Evolutionary conservation across 2,113 vertebrate species (phyloP).

Genomic region (Tamias sibiricus): DNA sequence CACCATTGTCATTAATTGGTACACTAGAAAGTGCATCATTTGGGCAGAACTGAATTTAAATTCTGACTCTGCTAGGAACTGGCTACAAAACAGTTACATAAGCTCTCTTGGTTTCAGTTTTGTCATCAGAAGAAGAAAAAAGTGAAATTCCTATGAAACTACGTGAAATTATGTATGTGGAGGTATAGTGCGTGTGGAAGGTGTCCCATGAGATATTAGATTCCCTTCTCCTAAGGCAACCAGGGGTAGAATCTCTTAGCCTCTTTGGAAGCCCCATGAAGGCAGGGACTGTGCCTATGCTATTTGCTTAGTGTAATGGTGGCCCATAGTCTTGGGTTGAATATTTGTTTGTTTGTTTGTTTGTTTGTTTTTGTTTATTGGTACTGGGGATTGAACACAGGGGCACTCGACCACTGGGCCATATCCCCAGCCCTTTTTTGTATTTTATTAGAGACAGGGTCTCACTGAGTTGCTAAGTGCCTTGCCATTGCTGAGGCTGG

Average conservation of each 20-base stretch:
- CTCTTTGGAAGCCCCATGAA: background rate
- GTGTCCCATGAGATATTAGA: background rate
- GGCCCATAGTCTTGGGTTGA: background rate
- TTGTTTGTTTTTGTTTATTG: too few species aligned
- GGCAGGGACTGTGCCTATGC: background rate
- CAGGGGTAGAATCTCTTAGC: background rate
- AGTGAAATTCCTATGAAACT: background rate
- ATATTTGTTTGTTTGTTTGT: too few species aligned
- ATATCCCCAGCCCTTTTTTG: too few species aligned
- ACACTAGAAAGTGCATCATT: background rate
- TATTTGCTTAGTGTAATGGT: background rate
- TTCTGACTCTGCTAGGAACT: background rate
- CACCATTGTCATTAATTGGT: background rate
- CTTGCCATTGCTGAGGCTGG: too few species aligned
- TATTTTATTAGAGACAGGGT: too few species aligned
- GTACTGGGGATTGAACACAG: too few species aligned
- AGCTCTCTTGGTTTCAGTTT: background rate
- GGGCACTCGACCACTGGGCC: too few species aligned
- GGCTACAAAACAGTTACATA: background rate
- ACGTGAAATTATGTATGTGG: background rate
- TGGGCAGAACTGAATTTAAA: background rate
- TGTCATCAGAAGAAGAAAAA: conserved; percentile 4
- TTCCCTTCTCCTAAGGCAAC: background rate
- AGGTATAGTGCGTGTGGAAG: background rate
- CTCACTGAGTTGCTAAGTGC: too few species aligned